Evolutionary conservation across 2,888 invertebrate genomes (phyloP).

Genomic region (Blastobasis lacticolella): DNA sequence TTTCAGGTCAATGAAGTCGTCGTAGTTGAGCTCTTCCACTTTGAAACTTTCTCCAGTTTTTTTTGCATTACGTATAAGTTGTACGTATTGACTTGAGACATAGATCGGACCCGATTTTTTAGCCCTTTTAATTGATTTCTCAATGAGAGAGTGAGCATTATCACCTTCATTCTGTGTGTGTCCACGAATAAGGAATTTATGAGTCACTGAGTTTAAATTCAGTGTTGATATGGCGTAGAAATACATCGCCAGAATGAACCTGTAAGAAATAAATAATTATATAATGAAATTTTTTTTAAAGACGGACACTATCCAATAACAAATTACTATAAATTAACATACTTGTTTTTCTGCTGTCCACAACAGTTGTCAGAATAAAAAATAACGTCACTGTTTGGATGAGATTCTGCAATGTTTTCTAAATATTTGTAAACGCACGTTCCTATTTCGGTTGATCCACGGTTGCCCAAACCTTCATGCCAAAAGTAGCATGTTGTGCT

Average conservation of each 20-base stretch:
- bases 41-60: constrained; percentile 13
- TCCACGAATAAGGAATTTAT: constrained; percentile 17
- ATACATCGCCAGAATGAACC: constrained; percentile 11
- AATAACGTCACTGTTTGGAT: constrained; percentile 10
- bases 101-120: too few species aligned
- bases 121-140: constrained; percentile 14
- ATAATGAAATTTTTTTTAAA: neutral
- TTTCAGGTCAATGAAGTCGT: constrained; percentile 13
- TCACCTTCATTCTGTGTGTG: constrained; percentile 17
- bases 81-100: constrained; percentile 16
- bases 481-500: constrained; percentile 5
- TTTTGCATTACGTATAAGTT: constrained; percentile 13
- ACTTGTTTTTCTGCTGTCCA: constrained; percentile 12
- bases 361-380: constrained; percentile 11
- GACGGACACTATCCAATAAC: too few species aligned
- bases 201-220: constrained; percentile 13
- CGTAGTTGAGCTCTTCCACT: constrained; percentile 13
- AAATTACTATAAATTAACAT: too few species aligned
- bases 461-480: constrained; percentile 5
- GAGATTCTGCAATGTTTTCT: neutral
- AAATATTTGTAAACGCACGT: constrained; percentile 4
- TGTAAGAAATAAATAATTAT: neutral
- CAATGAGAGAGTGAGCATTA: constrained; percentile 16
- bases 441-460: constrained; percentile 7
- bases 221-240: constrained; percentile 9